Percentiles rank a stretch among this genome's conserved stretches.
These are phyloP conservation scores for Pristionchus fissidentatus DNA, from an alignment of 2,888 invertebrate genomes.

Conservation along the genomic window DNA sequence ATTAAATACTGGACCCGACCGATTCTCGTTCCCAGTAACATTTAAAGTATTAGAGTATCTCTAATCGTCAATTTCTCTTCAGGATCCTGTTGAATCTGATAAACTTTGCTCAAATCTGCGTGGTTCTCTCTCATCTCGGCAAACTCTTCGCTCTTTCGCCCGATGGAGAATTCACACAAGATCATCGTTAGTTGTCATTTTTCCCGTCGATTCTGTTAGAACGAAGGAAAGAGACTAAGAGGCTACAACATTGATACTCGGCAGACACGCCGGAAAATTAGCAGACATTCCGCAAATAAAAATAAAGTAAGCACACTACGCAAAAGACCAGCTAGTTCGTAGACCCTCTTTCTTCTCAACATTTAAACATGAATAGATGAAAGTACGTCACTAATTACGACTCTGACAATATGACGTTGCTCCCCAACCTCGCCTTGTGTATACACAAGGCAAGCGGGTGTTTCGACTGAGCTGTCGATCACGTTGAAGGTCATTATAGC, in stretches of 20 bases:
- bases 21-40: no score
- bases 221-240: no score
- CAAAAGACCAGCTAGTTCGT: no score
- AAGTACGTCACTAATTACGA: neutral
- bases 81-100: constrained; percentile 26
- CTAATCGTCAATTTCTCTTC: neutral
- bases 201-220: no score
- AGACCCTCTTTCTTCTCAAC: no score
- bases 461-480: neutral
- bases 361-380: no score
- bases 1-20: no score
- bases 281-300: no score
- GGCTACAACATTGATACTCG: no score
- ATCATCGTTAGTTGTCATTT: neutral
- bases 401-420: neutral
- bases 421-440: neutral
- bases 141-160: neutral
- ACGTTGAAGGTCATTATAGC: neutral
- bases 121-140: constrained; percentile 22
- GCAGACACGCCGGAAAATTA: no score
- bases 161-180: constrained; percentile 29
- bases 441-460: neutral
- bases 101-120: constrained; percentile 34
- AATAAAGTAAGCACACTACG: no score
- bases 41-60: neutral